Evolutionary conservation across 2,888 invertebrate species (phyloP).

Genomic region (Rhodophaea formosa): DNA sequence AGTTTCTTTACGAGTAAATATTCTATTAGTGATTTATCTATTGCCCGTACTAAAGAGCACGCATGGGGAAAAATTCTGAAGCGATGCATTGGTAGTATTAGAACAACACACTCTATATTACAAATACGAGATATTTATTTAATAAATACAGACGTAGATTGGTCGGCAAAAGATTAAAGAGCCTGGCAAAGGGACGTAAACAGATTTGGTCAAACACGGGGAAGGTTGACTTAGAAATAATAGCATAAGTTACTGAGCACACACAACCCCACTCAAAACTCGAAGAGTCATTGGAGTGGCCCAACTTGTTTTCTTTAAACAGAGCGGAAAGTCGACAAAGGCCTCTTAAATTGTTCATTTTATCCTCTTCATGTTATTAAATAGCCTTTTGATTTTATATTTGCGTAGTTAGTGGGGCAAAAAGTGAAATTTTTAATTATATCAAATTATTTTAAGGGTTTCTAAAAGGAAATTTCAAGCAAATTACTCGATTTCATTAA

Average conservation of each 20-base stretch:
- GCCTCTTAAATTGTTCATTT: conserved; percentile 35
- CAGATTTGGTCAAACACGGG: conserved; percentile 74
- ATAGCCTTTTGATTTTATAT: neutral
- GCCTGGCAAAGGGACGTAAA: conserved; percentile 55
- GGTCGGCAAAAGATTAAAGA: conserved; percentile 73
- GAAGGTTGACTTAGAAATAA: conserved; percentile 76
- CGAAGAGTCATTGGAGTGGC: conserved; percentile 63
- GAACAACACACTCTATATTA: conserved; percentile 40
- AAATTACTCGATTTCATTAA: too few relatives aligned
- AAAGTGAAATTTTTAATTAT: too few relatives aligned
- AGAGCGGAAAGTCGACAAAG: conserved; percentile 54
- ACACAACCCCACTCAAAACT: conserved; percentile 67
- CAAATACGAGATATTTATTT: conserved; percentile 46
- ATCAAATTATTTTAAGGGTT: too few relatives aligned
- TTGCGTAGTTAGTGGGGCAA: neutral
- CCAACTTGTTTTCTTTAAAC: conserved; percentile 75
- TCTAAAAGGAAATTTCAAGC: too few relatives aligned
- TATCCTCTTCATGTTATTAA: conserved; percentile 33
- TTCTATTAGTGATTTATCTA: conserved; percentile 3
- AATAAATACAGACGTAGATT: conserved; percentile 52
- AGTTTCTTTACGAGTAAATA: neutral
- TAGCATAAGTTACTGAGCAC: conserved; percentile 75
- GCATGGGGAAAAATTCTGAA: conserved; percentile 22
- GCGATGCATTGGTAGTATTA: conserved; percentile 33
- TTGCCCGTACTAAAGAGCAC: neutral